phyloP scores from a whole-genome alignment of 92 coral and sea anemone species.

The Pocillopora meandrina region DNA sequence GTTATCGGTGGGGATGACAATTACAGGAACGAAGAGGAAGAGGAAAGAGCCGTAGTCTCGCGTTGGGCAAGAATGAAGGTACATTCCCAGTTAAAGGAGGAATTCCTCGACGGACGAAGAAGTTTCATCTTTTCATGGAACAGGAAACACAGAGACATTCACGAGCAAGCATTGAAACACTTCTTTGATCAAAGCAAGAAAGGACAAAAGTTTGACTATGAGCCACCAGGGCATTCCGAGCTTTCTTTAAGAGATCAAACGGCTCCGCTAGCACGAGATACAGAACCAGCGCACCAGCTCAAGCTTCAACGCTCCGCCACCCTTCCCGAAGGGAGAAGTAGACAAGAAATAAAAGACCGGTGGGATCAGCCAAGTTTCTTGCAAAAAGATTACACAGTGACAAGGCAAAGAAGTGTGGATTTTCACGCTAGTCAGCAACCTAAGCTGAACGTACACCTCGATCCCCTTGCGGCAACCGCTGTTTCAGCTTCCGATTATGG shows the following conservation, averaged over 20 bases:
- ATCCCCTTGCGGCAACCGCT: background rate
- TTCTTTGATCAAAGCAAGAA: constrained; percentile 40
- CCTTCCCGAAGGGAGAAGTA: too few species aligned
- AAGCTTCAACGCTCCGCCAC: too few species aligned
- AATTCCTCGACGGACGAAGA: constrained; percentile 57
- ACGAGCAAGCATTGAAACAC: constrained; percentile 63
- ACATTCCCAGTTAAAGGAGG: constrained; percentile 59
- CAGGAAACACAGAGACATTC: constrained; percentile 56
- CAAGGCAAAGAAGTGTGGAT: too few species aligned
- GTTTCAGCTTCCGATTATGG: too few species aligned
- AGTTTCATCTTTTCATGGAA: constrained; percentile 78
- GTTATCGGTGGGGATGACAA: constrained; percentile 71
- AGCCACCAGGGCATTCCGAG: background rate
- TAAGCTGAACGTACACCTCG: background rate
- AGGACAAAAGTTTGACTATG: constrained; percentile 49
- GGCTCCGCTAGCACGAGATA: too few species aligned
- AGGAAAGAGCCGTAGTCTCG: constrained; percentile 42
- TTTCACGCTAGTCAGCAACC: background rate
- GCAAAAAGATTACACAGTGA: too few species aligned
- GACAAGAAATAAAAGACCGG: too few species aligned
- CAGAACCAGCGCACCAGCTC: too few species aligned
- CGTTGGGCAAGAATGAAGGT: constrained; percentile 62
- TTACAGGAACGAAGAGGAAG: constrained; percentile 46
- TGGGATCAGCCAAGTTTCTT: too few species aligned
- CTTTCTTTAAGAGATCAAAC: too few species aligned